Percentiles rank a stretch among this genome's conserved stretches.
Conservation (phyloP, 2,113 vertebrate genomes). For the Seriola aureovittata region DNA sequence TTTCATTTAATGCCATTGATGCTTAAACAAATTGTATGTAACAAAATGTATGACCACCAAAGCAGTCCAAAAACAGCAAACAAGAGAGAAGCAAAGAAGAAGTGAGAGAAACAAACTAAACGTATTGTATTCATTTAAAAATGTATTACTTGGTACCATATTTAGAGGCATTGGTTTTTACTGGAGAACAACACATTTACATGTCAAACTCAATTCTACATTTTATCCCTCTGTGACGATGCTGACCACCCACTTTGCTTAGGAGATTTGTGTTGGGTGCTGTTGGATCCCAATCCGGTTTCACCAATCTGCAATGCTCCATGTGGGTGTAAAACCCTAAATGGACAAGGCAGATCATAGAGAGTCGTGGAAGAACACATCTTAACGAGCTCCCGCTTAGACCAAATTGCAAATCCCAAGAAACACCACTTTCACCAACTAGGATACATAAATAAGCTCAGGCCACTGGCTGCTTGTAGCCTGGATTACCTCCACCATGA, state of each 20-base stretch:
- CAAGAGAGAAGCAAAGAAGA: not conserved
- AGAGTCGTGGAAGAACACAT: not conserved
- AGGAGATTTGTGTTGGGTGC: not conserved
- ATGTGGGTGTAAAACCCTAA: constrained; percentile 36
- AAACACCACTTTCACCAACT: constrained; percentile 51
- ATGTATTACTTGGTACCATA: not conserved
- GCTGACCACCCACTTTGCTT: not conserved
- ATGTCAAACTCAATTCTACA: not conserved
- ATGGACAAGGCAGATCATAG: constrained; percentile 14
- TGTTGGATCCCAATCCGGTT: constrained; percentile 1
- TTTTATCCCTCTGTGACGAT: not conserved
- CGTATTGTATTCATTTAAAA: not conserved
- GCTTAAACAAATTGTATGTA: not conserved
- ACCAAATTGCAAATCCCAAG: constrained; percentile 50
- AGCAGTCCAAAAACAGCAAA: too few species aligned
- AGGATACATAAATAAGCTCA: constrained; percentile 51
- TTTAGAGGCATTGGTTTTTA: not conserved
- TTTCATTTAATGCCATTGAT: not conserved
- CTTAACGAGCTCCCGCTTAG: constrained; percentile 25
- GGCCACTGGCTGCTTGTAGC: constrained; percentile 45
- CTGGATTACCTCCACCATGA: constrained; percentile 64
- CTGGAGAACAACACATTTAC: not conserved
- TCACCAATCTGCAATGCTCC: not conserved
- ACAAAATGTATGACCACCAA: not conserved
- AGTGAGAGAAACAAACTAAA: not conserved